A percentile compares a stretch with the other conserved stretches of the same genome.
phyloP scores from a whole-genome alignment of 2,797 vertebrate genomes.

The Sphaeramia orbicularis region DNA sequence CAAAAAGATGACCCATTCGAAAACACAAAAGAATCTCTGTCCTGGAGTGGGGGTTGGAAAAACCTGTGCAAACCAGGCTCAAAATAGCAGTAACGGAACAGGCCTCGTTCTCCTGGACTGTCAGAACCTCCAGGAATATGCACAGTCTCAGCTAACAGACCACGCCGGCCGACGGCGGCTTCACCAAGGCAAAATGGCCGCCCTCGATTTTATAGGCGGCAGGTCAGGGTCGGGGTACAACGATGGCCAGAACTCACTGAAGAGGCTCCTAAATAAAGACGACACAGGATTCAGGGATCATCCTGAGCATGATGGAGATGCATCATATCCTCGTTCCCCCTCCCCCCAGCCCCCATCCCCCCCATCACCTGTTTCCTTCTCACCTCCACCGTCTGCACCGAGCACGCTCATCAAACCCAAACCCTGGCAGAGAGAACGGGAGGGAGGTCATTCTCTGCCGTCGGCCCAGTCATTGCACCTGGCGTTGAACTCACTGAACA shows the following conservation, averaged over 20 bases:
- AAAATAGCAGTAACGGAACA: constrained; percentile 72
- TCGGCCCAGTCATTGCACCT: constrained; percentile 88
- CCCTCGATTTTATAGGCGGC: constrained; percentile 85
- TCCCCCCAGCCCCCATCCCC: constrained; percentile 78
- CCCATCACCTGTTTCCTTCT: constrained; percentile 82
- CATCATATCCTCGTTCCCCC: constrained; percentile 74
- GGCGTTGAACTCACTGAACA: constrained; percentile 87
- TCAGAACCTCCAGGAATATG: constrained; percentile 83
- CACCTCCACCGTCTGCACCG: constrained; percentile 83
- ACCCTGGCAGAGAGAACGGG: constrained; percentile 83
- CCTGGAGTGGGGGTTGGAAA: constrained; percentile 74
- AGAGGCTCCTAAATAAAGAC: constrained; percentile 84
- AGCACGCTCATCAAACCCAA: constrained; percentile 85
- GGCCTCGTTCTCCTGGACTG: constrained; percentile 84
- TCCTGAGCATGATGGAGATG: constrained; percentile 70
- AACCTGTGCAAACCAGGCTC: constrained; percentile 63
- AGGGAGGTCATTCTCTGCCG: constrained; percentile 85
- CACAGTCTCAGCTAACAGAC: constrained; percentile 81
- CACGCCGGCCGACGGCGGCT: constrained; percentile 82
- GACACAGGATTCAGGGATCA: constrained; percentile 70
- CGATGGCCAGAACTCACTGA: constrained; percentile 80
- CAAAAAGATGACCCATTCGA: constrained; percentile 87
- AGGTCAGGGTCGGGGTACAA: constrained; percentile 74
- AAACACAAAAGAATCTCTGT: constrained; percentile 83
- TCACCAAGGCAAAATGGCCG: constrained; percentile 87